Percentiles rank a stretch among this genome's conserved stretches.
Conservation (phyloP, 2,797 vertebrate species). For the Pseudochirops cupreus region DNA sequence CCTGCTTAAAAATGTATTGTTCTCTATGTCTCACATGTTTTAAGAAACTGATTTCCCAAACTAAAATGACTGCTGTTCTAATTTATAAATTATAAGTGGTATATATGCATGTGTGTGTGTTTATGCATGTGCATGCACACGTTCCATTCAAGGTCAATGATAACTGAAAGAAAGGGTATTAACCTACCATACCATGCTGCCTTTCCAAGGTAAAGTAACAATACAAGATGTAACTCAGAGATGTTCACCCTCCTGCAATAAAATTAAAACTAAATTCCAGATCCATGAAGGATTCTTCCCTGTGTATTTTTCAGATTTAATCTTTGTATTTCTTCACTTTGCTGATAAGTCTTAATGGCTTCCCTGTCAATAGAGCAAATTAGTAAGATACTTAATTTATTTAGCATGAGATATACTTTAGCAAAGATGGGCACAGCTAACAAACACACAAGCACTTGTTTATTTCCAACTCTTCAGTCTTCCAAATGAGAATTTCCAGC, state of each 20-base stretch:
- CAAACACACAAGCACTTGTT: slow-evolving; percentile 4
- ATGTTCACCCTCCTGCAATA: background rate
- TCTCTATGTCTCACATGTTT: background rate
- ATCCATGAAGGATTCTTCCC: background rate
- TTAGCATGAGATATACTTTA: slow-evolving; percentile 28
- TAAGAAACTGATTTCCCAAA: background rate
- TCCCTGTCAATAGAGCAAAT: slow-evolving; percentile 28
- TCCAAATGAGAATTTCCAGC: slow-evolving; percentile 31
- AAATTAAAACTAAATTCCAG: background rate
- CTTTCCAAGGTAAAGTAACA: background rate
- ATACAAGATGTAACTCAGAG: background rate
- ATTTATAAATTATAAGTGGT: background rate
- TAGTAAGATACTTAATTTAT: background rate
- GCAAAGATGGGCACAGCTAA: slow-evolving; percentile 13
- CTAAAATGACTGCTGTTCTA: background rate
- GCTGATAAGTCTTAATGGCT: slow-evolving; percentile 1
- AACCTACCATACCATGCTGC: background rate
- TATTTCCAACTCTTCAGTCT: slow-evolving; percentile 53
- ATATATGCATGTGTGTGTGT: background rate
- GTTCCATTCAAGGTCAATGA: background rate
- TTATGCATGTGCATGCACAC: too few species aligned
- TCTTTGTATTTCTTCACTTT: slow-evolving; percentile 5
- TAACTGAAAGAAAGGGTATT: background rate
- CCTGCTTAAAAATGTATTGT: background rate
- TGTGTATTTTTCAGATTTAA: slow-evolving; percentile 7